Evolutionary conservation across 1,140 invertebrate genomes (phyloP).

Genomic region (Pogonomyrmex barbatus): DNA sequence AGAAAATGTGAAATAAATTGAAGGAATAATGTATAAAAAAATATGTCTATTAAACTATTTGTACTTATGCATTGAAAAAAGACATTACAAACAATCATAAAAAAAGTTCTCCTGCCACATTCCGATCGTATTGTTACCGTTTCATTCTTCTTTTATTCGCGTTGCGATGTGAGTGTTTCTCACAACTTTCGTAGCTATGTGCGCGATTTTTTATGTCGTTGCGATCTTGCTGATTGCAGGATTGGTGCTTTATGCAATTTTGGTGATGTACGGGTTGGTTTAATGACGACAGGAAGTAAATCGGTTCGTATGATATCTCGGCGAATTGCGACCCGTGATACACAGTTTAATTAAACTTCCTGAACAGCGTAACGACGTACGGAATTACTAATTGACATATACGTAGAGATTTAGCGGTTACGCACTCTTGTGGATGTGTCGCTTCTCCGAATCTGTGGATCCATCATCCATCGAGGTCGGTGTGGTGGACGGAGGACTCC

Average conservation of each 20-base stretch:
- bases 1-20: background rate
- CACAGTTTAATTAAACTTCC: constrained; percentile 52
- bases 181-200: constrained; percentile 37
- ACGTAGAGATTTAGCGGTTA: constrained; percentile 20
- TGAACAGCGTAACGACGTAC: constrained; percentile 18
- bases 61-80: background rate
- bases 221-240: constrained; percentile 47
- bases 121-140: background rate
- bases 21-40: background rate
- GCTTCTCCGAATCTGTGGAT: constrained; percentile 23
- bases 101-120: background rate
- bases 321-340: constrained; percentile 21
- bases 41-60: background rate
- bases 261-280: constrained; percentile 37
- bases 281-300: constrained; percentile 31
- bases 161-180: background rate
- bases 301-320: background rate
- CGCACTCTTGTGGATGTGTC: constrained; percentile 31
- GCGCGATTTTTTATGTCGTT: constrained; percentile 61
- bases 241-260: constrained; percentile 55
- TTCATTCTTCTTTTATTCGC: constrained; percentile 42
- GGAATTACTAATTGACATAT: constrained; percentile 48
- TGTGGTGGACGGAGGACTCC: constrained; percentile 44
- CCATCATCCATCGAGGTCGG: constrained; percentile 48
- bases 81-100: background rate